phyloP scores from a whole-genome alignment of 2,113 vertebrate species.

The Vulpes vulpes region DNA sequence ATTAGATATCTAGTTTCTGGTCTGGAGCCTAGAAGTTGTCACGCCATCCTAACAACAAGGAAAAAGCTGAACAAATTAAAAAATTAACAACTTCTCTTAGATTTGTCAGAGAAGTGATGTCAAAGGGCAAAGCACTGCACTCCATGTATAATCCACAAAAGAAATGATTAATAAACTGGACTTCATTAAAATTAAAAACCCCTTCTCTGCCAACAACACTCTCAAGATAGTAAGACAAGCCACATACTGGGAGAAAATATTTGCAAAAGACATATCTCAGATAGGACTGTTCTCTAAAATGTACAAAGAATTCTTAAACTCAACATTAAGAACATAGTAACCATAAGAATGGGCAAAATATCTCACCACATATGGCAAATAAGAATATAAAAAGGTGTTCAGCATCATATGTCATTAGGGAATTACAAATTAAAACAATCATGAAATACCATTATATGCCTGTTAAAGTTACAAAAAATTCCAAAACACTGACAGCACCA shows the following conservation, averaged over 20 bases:
- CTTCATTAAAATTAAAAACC: not conserved
- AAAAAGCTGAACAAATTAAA: not conserved
- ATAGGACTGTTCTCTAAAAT: not conserved
- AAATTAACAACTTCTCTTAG: not conserved
- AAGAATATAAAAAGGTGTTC: not conserved
- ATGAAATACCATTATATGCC: not conserved
- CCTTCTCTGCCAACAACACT: not conserved
- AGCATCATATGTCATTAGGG: not conserved
- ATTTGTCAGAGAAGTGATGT: not conserved
- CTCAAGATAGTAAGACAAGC: not conserved
- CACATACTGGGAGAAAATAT: not conserved
- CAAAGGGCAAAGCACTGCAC: not conserved
- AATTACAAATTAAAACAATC: conserved; percentile 26
- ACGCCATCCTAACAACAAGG: not conserved
- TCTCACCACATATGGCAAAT: not conserved
- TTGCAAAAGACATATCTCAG: not conserved
- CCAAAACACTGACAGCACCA: not conserved
- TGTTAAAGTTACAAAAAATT: not conserved
- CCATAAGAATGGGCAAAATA: not conserved
- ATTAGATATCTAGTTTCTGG: not conserved
- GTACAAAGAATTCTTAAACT: not conserved
- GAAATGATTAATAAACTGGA: not conserved
- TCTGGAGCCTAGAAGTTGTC: not conserved
- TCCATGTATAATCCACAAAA: not conserved
- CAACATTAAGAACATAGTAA: not conserved